These are phyloP conservation scores for Sakesphorus luctuosus DNA, from an alignment of 2,113 vertebrate genomes.

Conservation along the genomic window DNA sequence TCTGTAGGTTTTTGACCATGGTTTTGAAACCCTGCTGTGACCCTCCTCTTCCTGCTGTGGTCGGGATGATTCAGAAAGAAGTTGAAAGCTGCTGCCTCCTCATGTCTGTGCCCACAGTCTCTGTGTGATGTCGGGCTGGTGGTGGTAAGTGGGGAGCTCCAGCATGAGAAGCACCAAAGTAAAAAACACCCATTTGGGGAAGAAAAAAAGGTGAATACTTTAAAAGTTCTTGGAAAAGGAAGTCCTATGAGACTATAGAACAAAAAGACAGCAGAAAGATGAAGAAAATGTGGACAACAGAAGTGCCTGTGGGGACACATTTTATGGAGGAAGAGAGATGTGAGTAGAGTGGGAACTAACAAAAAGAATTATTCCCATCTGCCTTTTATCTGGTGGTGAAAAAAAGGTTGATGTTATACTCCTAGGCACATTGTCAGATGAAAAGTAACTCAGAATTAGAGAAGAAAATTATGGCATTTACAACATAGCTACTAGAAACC, in stretches of 20 bases:
- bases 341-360: not conserved
- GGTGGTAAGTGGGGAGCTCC: not conserved
- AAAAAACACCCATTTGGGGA: not conserved
- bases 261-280: not conserved
- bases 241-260: not conserved
- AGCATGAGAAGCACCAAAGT: not conserved
- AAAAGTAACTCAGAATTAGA: constrained; percentile 3
- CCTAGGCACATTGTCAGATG: not conserved
- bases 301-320: not conserved
- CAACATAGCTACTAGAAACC: not conserved
- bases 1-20: not conserved
- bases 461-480: constrained; percentile 15
- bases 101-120: not conserved
- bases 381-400: not conserved
- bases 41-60: not conserved
- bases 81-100: not conserved
- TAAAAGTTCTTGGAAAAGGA: not conserved
- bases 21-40: not conserved
- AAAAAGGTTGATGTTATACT: not conserved
- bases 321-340: not conserved
- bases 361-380: not conserved
- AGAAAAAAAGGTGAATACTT: not conserved
- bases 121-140: accelerated
- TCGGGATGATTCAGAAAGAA: not conserved
- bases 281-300: not conserved